Conservation (phyloP, 2,113 vertebrate species). For the Callorhinus ursinus region DNA sequence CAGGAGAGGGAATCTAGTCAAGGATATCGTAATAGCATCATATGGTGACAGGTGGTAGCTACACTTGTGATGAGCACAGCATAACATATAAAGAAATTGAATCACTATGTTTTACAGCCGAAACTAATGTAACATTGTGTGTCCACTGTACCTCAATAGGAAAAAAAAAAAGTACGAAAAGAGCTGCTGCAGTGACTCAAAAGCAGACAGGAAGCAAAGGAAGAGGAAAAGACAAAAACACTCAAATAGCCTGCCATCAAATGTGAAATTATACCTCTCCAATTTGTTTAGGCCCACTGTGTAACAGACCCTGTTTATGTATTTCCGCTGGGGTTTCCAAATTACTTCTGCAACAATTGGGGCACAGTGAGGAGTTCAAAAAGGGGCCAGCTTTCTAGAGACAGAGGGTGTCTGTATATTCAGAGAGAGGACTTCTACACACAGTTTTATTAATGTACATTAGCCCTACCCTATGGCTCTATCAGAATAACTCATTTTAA, state of each 20-base stretch:
- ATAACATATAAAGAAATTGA: neutral
- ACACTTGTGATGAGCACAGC: neutral
- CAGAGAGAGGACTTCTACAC: neutral
- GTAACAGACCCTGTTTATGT: neutral
- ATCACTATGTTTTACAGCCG: neutral
- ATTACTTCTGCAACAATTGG: slow-evolving; percentile 37
- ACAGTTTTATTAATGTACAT: slow-evolving; percentile 45
- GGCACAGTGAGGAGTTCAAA: neutral
- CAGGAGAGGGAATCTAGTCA: neutral
- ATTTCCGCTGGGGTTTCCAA: slow-evolving; percentile 16
- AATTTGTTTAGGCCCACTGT: neutral
- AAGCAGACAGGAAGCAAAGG: neutral
- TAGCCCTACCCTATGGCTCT: slow-evolving; percentile 42
- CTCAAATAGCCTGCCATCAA: neutral
- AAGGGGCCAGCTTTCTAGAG: slow-evolving; percentile 22
- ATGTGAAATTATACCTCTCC: neutral
- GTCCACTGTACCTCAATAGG: neutral
- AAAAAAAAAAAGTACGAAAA: neutral
- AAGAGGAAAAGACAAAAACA: slow-evolving; percentile 21
- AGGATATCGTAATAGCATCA: neutral
- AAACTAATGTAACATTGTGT: neutral
- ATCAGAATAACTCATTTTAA: slow-evolving; percentile 10
- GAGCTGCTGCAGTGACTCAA: neutral
- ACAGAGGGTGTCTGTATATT: slow-evolving; percentile 62
- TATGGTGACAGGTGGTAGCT: neutral